Evolutionary conservation across 2,888 invertebrate genomes (phyloP).

Genomic region (Habroteleia sp.): DNA sequence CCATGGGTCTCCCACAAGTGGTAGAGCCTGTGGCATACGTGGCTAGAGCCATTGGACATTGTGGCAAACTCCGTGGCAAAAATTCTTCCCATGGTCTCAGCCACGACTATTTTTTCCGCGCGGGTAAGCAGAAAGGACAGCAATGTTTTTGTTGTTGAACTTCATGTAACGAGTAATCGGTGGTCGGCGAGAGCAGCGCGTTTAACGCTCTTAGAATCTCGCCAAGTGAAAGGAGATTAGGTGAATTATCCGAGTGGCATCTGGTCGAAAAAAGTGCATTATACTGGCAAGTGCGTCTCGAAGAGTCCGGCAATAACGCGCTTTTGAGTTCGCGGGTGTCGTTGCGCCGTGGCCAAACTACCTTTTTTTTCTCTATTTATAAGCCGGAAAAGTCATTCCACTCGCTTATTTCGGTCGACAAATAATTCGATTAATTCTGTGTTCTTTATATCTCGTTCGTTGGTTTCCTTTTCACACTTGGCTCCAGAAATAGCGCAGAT

Average conservation of each 20-base stretch:
- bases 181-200: slow-evolving; percentile 15
- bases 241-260: slow-evolving; percentile 48
- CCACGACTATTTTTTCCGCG: no score
- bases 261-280: slow-evolving; percentile 42
- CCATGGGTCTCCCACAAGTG: no score
- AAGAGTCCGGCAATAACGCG: neutral
- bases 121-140: slow-evolving; percentile 20
- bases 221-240: slow-evolving; percentile 59
- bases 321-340: neutral
- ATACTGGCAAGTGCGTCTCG: slow-evolving; percentile 31
- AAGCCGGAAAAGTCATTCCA: neutral
- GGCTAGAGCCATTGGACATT: no score
- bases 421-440: no score
- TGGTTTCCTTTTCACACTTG: slow-evolving; percentile 13
- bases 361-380: no score
- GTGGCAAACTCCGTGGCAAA: no score
- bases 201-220: slow-evolving; percentile 32
- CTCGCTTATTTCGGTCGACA: neutral
- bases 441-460: no score
- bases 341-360: neutral
- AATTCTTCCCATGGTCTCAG: no score
- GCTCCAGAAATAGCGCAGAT: slow-evolving; percentile 42
- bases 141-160: slow-evolving; percentile 39
- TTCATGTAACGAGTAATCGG: slow-evolving; percentile 38
- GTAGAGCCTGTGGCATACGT: no score